Evolutionary conservation across 2,797 vertebrate species (phyloP), one percentile per base, ranked within the genome.

Genomic region (Sebastes miniatus): DNA sequence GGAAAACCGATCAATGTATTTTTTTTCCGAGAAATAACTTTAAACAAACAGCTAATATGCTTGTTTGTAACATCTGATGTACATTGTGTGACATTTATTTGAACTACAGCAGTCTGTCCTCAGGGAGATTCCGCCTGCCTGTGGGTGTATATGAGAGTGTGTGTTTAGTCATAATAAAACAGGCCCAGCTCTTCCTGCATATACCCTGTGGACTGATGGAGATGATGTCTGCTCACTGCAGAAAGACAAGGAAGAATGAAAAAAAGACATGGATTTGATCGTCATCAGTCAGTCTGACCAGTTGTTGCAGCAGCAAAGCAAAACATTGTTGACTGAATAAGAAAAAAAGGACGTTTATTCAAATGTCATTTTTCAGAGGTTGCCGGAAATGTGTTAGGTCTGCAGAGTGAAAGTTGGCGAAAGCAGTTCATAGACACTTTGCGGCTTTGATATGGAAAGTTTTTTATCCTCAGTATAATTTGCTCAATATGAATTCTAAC

Each of bases 141-240:
- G 62, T 72, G 77, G 24, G 67, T 16, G 47, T 63, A 39, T 36
- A 14, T 34, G 64, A 4, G 36, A 50, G 36, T 76, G 24, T 56
- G 66, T 69, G 29, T 57, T 57, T 64, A 70, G 59, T 32, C 43
- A 64, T 57, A 71, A 65, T 58, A 72, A 72, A 50, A 66, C 14
- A 54, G 31, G 65, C 24, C 5, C 25, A n/a, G 58, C 63, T 54
- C 64, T 54, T 47, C 43, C 64, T 68, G 25, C 68, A 65, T 71
- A 31, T 65, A 62, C 32, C 67, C 47, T 63, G 10, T 56, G 59
- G 76, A 78, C 69, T 59, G 50, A 27, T n/a, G 14, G 71, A 32
- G 32, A 3, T 10, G 13, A 65, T 16, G n/a, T 43, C 22, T 20
- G 27, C 58, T 50, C 8, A 54, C 27, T 2, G 47, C 18, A 50